Evolutionary conservation across 2,797 vertebrate species (phyloP).

Genomic region (Synanceia verrucosa): DNA sequence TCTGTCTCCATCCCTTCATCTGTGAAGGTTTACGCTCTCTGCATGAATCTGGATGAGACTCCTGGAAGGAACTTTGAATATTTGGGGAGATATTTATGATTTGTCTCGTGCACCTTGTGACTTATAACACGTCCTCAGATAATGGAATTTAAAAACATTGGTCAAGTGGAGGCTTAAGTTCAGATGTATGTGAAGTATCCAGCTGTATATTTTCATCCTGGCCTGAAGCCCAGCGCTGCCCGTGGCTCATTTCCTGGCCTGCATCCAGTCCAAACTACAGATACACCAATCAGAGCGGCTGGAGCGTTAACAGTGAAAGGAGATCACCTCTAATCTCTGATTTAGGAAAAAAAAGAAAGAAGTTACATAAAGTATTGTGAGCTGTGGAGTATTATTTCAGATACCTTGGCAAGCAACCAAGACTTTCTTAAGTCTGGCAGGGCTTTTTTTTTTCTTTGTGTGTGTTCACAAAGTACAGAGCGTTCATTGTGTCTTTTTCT

Average conservation of each 20-base stretch:
- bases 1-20: neutral
- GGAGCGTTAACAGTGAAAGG: conserved; percentile 65
- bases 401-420: conserved; percentile 71
- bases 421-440: conserved; percentile 67
- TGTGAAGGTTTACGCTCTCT: neutral
- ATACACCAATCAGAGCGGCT: conserved; percentile 58
- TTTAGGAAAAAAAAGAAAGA: conserved; percentile 31
- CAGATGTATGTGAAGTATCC: conserved; percentile 44
- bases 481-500: conserved; percentile 73
- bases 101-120: neutral
- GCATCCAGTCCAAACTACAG: conserved; percentile 60
- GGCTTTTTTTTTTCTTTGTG: conserved; percentile 49
- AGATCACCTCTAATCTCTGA: conserved; percentile 70
- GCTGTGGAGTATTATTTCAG: conserved; percentile 73
- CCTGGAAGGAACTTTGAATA: neutral
- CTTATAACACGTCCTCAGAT: neutral
- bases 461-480: conserved; percentile 70
- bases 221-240: conserved; percentile 48
- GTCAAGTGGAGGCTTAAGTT: conserved; percentile 38
- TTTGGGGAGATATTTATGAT: neutral
- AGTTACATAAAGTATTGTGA: conserved; percentile 68
- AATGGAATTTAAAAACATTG: conserved; percentile 34
- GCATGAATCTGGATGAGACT: no score
- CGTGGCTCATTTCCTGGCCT: conserved; percentile 54
- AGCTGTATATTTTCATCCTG: conserved; percentile 58